Conservation (phyloP, 1,140 invertebrate species). For the Acromyrmex heyeri region DNA sequence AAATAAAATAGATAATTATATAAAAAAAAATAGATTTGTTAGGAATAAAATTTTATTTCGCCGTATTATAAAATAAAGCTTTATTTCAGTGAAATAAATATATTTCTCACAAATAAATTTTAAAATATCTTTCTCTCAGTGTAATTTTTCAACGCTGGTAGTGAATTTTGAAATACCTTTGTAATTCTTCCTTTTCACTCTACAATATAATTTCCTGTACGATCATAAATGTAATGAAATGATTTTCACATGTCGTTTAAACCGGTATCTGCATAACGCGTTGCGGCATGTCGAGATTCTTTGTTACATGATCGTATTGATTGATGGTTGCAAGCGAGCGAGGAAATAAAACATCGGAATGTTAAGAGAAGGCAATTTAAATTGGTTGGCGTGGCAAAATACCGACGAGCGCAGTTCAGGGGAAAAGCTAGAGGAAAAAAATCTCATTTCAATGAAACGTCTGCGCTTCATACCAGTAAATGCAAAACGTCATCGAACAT, state of each 20-base stretch:
- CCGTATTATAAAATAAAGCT: too few species aligned
- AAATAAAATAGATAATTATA: too few species aligned
- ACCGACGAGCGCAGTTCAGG: neutral
- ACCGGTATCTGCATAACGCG: neutral
- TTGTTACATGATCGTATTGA: conserved; percentile 14
- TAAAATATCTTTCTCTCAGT: too few species aligned
- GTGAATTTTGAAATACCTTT: neutral
- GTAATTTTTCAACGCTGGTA: too few species aligned
- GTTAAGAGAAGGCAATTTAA: conserved; percentile 35
- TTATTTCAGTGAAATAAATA: too few species aligned
- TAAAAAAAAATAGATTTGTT: too few species aligned
- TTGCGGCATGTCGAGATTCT: neutral
- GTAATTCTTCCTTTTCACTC: neutral
- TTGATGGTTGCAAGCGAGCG: neutral
- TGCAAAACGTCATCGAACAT: conserved; percentile 30
- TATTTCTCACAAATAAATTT: too few species aligned
- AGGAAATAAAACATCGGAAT: conserved; percentile 23
- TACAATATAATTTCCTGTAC: neutral
- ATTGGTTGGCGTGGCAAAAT: conserved; percentile 11
- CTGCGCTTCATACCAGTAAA: conserved; percentile 17
- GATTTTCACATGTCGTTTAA: conserved; percentile 17
- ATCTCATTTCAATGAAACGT: conserved; percentile 37
- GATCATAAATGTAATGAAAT: neutral
- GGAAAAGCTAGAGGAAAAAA: neutral
- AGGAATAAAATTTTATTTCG: too few species aligned